These are phyloP conservation scores for Distichodus sexfasciatus DNA, from an alignment of 2,797 vertebrate genomes.

Conservation along the genomic window DNA sequence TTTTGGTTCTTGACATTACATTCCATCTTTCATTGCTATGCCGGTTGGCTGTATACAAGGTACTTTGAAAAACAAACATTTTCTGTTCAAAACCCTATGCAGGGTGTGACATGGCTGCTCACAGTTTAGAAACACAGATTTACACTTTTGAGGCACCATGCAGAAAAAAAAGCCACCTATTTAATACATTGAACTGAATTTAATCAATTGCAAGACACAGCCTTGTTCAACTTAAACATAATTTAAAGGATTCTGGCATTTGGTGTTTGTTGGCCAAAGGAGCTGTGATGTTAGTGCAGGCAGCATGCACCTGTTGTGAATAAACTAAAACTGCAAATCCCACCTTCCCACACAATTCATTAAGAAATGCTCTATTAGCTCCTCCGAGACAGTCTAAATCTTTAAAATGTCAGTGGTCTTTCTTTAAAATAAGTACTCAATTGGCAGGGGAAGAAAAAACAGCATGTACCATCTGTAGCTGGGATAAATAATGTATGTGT, in stretches of 20 bases:
- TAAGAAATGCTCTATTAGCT: constrained; percentile 7
- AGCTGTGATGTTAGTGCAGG: not conserved
- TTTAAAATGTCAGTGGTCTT: not conserved
- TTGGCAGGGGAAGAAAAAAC: not conserved
- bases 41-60: constrained; percentile 21
- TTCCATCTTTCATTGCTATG: constrained; percentile 30
- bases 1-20: constrained; percentile 62
- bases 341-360: constrained; percentile 7
- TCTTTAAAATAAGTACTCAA: not conserved
- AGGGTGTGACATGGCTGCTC: too few species aligned
- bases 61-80: too few species aligned
- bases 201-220: too few species aligned
- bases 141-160: too few species aligned
- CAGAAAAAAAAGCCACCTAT: too few species aligned
- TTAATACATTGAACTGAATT: too few species aligned
- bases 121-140: too few species aligned
- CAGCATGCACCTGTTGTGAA: constrained; percentile 29
- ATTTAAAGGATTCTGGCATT: too few species aligned
- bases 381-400: not conserved
- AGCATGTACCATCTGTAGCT: constrained; percentile 8
- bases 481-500: constrained; percentile 7
- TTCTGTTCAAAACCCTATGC: too few species aligned
- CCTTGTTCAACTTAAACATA: too few species aligned
- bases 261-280: constrained; percentile 8
- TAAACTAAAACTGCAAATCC: constrained; percentile 38